Evolutionary conservation across 2,888 invertebrate genomes (phyloP), one percentile per base, ranked within the genome.

Genomic region (Coleophora flavipennella): DNA sequence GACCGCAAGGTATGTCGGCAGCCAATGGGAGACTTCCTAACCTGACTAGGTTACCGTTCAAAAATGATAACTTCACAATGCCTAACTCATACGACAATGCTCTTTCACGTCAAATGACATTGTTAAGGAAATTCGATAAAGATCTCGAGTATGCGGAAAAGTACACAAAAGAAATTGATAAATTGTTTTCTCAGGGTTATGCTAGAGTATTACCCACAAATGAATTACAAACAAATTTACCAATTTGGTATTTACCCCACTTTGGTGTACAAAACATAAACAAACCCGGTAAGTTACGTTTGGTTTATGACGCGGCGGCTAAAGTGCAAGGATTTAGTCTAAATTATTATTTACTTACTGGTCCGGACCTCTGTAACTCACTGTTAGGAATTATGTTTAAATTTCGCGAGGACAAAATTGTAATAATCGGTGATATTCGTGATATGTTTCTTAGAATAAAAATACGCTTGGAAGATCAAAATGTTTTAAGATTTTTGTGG

Each of bases 291-390:
- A 50, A 50, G 36, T 34, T 52, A 20, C 35, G 48, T 9, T 29
- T 51, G 12, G 51, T 51, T 2, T 51, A 44, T 38, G 49, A 51
- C 35, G 35, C 40, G 14, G 50, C 45, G 1, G 45, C 39, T 9
- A 49, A 48, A 35, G 45, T 46, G 2, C 35, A 45, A 8, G 45
- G 46, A 28, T 36, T 41, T 9, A 44, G 40, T 31, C 35, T 49
- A 1, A 48, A 48, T 32, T 43, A 42, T 38, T 45, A 38, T 33
- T 33, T 46, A 11, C 27, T 44, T 3, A 44, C 43, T 1, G 52
- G 48, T 3, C 46, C 49, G 8, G 51, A 51, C 32, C 42, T 52
- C 25, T 46, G 45, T 34, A 46, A 46, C 32, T 49, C 51, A 1
- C 35, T 50, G 6, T 38, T 48, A 29, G 48, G 49, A 8, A 48